phyloP scores from a whole-genome alignment of 2,888 invertebrate species.

The Glyphotaelius pellucidus region DNA sequence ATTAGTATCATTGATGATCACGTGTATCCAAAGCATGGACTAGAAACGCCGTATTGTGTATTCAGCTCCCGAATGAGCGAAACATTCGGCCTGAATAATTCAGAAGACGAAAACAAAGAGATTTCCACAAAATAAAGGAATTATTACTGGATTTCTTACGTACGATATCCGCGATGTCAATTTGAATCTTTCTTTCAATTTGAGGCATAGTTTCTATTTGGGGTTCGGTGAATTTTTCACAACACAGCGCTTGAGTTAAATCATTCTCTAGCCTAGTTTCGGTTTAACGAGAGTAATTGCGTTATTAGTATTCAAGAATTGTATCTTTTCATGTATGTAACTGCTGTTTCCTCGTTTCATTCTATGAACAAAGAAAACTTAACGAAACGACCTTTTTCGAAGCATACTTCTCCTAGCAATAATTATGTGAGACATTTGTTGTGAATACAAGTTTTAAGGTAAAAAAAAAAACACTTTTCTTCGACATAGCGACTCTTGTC shows the following conservation, averaged over 20 bases:
- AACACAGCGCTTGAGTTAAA: background rate
- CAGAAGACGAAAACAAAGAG: constrained; percentile 52
- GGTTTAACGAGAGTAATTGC: background rate
- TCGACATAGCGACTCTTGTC: too few species aligned
- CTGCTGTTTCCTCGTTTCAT: background rate
- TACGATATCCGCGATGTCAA: constrained; percentile 43
- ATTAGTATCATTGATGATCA: constrained; percentile 13
- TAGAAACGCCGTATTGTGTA: constrained; percentile 46
- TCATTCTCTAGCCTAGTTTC: constrained; percentile 32
- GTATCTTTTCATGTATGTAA: background rate
- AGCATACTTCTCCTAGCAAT: background rate
- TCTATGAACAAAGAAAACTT: background rate
- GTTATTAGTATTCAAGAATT: constrained; percentile 3
- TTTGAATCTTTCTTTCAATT: constrained; percentile 35
- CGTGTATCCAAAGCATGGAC: constrained; percentile 28
- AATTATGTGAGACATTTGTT: too few species aligned
- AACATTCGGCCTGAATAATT: constrained; percentile 55
- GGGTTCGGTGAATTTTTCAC: constrained; percentile 7
- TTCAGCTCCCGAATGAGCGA: constrained; percentile 50
- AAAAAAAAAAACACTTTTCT: background rate
- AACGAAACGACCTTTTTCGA: background rate
- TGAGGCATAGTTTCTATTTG: constrained; percentile 12
- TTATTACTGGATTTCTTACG: constrained; percentile 2
- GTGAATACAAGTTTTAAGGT: too few species aligned
- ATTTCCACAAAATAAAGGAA: constrained; percentile 48